Evolutionary conservation across 2,888 invertebrate species (phyloP).

Genomic region (Dicycla oo): DNA sequence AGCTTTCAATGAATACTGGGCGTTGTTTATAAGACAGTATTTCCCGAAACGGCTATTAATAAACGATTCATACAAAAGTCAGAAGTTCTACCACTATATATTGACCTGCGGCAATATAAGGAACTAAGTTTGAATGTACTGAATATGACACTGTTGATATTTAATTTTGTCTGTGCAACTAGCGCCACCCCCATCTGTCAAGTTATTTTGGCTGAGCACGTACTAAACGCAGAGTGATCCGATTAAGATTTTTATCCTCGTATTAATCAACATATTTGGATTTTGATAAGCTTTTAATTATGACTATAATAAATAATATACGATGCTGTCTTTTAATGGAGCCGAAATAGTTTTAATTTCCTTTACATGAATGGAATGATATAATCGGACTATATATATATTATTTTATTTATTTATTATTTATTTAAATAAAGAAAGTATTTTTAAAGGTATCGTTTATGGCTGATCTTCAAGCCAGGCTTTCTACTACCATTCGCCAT

Average conservation of each 20-base stretch:
- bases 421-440: too few species aligned
- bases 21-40: slow-evolving; percentile 52
- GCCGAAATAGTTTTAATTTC: slow-evolving; percentile 31
- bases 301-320: slow-evolving; percentile 44
- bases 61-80: slow-evolving; percentile 34
- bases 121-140: not conserved
- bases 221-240: not conserved
- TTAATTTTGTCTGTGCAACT: slow-evolving; percentile 2
- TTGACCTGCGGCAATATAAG: slow-evolving; percentile 28
- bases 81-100: not conserved
- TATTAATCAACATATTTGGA: slow-evolving; percentile 32
- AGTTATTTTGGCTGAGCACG: not conserved
- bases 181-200: not conserved
- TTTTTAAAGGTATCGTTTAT: not conserved
- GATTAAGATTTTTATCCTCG: slow-evolving; percentile 43
- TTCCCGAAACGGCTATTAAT: slow-evolving; percentile 48
- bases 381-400: slow-evolving; percentile 39
- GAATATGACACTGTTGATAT: slow-evolving; percentile 19
- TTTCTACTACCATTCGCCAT: too few species aligned
- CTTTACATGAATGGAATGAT: slow-evolving; percentile 40
- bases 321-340: slow-evolving; percentile 7
- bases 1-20: slow-evolving; percentile 53
- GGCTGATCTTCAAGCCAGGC: slow-evolving; percentile 14
- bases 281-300: slow-evolving; percentile 49
- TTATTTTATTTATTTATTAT: too few species aligned